phyloP scores from a whole-genome alignment of 2,113 vertebrate genomes.

The Megatriorchis doriae region DNA sequence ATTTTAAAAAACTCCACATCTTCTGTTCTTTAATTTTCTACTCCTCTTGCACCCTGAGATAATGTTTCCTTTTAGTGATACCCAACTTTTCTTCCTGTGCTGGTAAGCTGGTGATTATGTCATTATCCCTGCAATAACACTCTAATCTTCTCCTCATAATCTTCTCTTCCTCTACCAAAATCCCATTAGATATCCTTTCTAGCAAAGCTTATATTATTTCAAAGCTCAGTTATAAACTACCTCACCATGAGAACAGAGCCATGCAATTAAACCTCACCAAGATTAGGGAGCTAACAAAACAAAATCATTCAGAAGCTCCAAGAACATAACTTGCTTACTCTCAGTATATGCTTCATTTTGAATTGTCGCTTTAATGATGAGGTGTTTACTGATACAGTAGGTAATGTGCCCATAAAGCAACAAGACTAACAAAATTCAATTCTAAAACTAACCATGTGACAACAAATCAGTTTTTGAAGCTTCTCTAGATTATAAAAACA shows the following conservation, averaged over 20 bases:
- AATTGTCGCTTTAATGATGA: slow-evolving; percentile 15
- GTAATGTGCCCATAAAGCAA: neutral
- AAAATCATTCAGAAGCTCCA: neutral
- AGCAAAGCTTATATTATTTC: slow-evolving; percentile 5
- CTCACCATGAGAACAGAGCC: neutral
- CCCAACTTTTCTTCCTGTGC: neutral
- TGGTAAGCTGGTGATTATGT: slow-evolving; percentile 8
- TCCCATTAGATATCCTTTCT: slow-evolving; percentile 9
- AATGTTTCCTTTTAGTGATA: neutral
- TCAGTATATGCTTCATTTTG: neutral
- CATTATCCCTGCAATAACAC: slow-evolving; percentile 31
- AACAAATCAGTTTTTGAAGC: neutral
- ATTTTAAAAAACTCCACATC: neutral
- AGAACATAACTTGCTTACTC: neutral
- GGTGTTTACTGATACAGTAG: neutral
- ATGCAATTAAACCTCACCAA: slow-evolving; percentile 25
- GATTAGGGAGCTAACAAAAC: slow-evolving; percentile 12
- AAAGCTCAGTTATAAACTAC: slow-evolving; percentile 2
- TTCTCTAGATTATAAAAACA: neutral
- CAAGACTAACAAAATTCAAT: neutral
- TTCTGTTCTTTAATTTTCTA: neutral
- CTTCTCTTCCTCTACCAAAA: slow-evolving; percentile 16
- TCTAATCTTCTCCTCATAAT: slow-evolving; percentile 17
- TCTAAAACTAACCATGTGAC: neutral
- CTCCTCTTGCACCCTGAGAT: neutral